Conservation (phyloP, 2,797 vertebrate genomes). For the Melanotaenia parkinsoni region DNA sequence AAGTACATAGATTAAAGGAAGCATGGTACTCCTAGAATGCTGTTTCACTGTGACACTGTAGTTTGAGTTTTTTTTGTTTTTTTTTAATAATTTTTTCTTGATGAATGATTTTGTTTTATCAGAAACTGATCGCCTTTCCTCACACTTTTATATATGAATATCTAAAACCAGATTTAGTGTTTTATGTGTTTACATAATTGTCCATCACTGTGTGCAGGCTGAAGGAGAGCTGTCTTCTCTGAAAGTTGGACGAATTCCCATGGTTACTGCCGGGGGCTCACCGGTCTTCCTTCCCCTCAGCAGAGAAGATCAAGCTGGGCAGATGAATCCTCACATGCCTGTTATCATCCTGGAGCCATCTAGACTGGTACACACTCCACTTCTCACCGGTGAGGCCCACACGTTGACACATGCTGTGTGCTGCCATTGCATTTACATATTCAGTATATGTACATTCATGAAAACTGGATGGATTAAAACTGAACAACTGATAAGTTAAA, state of each 20-base stretch:
- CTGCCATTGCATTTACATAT: no score
- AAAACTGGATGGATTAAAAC: neutral
- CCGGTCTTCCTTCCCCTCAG: constrained; percentile 86
- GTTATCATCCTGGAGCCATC: constrained; percentile 94
- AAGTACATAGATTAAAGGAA: constrained; percentile 15
- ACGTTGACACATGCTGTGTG: neutral
- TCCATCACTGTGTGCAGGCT: constrained; percentile 73
- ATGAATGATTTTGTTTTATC: neutral
- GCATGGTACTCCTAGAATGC: neutral
- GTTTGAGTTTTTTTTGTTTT: neutral
- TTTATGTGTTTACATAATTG: constrained; percentile 2
- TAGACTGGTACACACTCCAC: constrained; percentile 82
- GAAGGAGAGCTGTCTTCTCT: constrained; percentile 81
- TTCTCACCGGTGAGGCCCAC: constrained; percentile 86
- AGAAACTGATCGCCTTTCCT: neutral
- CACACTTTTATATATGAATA: neutral
- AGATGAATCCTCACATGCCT: constrained; percentile 86
- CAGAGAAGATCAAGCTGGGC: constrained; percentile 86
- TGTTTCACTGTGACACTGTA: constrained; percentile 7
- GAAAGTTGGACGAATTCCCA: constrained; percentile 70
- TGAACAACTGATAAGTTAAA: no score
- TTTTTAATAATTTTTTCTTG: neutral
- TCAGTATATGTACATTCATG: neutral
- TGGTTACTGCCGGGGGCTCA: constrained; percentile 77
- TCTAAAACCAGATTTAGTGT: neutral